Evolutionary conservation across 2,888 invertebrate genomes (phyloP), one percentile per base, ranked within the genome.

Genomic region (Spisula subtruncata): DNA sequence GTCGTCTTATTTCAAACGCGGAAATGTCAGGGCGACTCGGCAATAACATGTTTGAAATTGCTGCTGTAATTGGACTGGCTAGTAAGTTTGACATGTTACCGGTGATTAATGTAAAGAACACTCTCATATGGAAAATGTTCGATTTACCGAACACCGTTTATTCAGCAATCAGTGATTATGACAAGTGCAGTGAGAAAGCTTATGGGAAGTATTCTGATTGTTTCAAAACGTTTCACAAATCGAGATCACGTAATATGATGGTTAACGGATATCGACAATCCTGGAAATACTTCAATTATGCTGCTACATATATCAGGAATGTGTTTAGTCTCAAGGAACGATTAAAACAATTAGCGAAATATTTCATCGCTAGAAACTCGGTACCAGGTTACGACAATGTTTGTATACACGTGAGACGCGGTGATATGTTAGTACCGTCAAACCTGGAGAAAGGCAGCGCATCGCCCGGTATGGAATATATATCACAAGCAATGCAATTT

Each of bases 21-120:
- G n/a, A n/a, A n/a, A n/a, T n/a, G n/a, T n/a, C n/a, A n/a, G 86
- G 86, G 5, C 41, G 86, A 20, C 12, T 81, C 1, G 86, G 86
- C 0, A 86, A 86, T 46, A 25, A 46, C 46, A 81, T 86, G 86
- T 86, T 86, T 46, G 66, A 81, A 80, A 1, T 66, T n/a, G 81
- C 86, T 29, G 25, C 86, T 14, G 14, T 41, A 0, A 6, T 81
- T n/a, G 86, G 81, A 12, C 4, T 86, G 0, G 86, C 86, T n/a
- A 10, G 46, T 8, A 29, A 32, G 1, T 14, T 66, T 5, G 81
- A 81, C 10, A 41, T 79, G 29, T 48, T 81, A 16, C 66, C 81
- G 10, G 16, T 60, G 41, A 66, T 86, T 10, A 20, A 41, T 14
- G 12, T 41, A 71, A 35, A 48, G 2, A 20, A 81, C 29, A 48